These are phyloP conservation scores for Mechanitis messenoides DNA, from an alignment of 2,888 invertebrate genomes.

Conservation along the genomic window DNA sequence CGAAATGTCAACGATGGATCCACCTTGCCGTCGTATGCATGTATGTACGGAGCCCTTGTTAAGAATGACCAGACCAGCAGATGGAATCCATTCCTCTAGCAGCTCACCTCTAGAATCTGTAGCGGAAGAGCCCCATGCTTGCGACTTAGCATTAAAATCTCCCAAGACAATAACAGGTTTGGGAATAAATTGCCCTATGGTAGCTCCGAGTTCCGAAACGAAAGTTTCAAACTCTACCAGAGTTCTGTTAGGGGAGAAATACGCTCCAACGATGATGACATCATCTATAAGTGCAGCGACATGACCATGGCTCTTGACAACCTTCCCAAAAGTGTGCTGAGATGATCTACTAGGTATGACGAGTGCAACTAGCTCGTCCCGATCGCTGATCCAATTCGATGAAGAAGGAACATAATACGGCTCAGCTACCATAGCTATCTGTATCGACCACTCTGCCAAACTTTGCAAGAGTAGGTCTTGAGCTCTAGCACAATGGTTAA, in stretches of 20 bases:
- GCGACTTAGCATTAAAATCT: constrained; percentile 28
- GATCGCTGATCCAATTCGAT: constrained; percentile 7
- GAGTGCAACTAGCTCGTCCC: constrained; percentile 8
- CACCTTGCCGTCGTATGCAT: constrained; percentile 29
- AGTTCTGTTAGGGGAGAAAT: constrained; percentile 29
- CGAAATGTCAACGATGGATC: constrained; percentile 29
- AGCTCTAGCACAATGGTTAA: constrained; percentile 25
- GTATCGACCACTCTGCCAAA: constrained; percentile 20
- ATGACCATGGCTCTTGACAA: constrained; percentile 18
- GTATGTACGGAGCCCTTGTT: constrained; percentile 27
- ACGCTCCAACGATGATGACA: constrained; percentile 21
- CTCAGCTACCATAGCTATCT: constrained; percentile 14
- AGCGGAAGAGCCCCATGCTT: constrained; percentile 24
- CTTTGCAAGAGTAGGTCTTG: constrained; percentile 23
- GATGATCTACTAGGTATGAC: background rate
- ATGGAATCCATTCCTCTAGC: constrained; percentile 24
- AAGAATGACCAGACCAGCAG: constrained; percentile 12
- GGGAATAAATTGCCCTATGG: background rate
- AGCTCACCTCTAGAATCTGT: constrained; percentile 21
- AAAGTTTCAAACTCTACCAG: constrained; percentile 29
- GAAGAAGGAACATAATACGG: constrained; percentile 15
- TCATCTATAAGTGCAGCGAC: constrained; percentile 14
- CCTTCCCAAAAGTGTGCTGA: background rate
- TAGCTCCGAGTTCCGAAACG: constrained; percentile 10
- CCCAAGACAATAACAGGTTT: constrained; percentile 13